A percentile compares a stretch with the other conserved stretches of the same genome.
These are phyloP conservation scores for Danio jaintianensis DNA, from an alignment of 2,797 vertebrate species.

Conservation along the genomic window DNA sequence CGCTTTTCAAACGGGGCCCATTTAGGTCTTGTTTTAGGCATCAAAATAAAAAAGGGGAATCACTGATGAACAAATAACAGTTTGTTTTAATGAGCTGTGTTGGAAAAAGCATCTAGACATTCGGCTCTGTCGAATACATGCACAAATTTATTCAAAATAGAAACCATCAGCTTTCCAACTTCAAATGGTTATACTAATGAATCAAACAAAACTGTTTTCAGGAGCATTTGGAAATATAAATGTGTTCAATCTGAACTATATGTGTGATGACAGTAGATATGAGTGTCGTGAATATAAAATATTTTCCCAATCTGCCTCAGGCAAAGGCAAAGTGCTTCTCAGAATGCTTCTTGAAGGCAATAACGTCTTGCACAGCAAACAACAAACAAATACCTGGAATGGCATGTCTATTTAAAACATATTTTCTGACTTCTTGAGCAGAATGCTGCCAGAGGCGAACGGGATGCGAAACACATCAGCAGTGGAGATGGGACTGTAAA, in stretches of 20 bases:
- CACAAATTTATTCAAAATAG: neutral
- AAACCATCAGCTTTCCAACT: constrained; percentile 19
- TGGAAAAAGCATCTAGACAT: constrained; percentile 1
- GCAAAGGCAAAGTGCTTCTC: neutral
- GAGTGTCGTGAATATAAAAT: constrained; percentile 27
- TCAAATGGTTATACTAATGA: constrained; percentile 2
- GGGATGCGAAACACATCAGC: constrained; percentile 23
- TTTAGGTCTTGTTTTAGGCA: neutral
- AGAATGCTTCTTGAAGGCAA: constrained; percentile 6
- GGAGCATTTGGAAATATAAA: neutral
- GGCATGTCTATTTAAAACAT: constrained; percentile 34
- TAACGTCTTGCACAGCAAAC: constrained; percentile 13
- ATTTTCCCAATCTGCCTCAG: constrained; percentile 32
- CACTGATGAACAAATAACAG: constrained; percentile 17
- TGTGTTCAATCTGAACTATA: neutral
- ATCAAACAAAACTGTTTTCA: constrained; percentile 16
- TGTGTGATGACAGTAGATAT: neutral
- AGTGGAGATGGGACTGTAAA: constrained; percentile 37
- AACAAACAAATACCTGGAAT: constrained; percentile 31
- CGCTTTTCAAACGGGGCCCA: neutral
- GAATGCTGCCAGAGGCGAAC: constrained; percentile 35
- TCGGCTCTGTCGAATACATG: neutral
- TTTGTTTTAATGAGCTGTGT: constrained; percentile 24
- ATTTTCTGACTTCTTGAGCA: constrained; percentile 26
- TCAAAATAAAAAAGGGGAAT: neutral